phyloP scores from a whole-genome alignment of 1,140 invertebrate species.

The Drosophila nasuta region DNA sequence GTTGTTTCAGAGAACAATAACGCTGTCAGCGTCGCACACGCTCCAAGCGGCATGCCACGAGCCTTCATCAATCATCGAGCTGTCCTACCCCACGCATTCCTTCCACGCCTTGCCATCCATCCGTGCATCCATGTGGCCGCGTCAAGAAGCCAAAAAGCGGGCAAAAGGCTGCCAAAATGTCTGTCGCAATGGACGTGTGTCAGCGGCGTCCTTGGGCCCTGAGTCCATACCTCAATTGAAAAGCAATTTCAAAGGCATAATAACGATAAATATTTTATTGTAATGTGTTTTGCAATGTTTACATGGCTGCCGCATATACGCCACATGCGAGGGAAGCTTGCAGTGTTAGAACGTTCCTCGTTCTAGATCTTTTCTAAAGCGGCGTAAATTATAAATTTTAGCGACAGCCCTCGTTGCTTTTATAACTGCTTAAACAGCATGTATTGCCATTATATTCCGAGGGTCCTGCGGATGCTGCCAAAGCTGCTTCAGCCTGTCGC shows the following conservation, averaged over 20 bases:
- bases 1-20: slow-evolving; percentile 51
- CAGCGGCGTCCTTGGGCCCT: slow-evolving; percentile 30
- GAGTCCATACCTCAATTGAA: slow-evolving; percentile 76
- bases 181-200: slow-evolving; percentile 39
- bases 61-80: slow-evolving; percentile 71
- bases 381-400: background rate
- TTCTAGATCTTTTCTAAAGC: background rate
- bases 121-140: background rate
- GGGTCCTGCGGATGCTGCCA: slow-evolving; percentile 35
- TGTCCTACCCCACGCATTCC: slow-evolving; percentile 2
- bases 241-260: slow-evolving; percentile 77
- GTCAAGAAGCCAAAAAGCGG: slow-evolving; percentile 17
- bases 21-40: slow-evolving; percentile 55
- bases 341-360: background rate
- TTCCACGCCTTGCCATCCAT: too few relatives aligned
- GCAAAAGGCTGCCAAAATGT: slow-evolving; percentile 25
- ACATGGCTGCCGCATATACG: slow-evolving; percentile 64
- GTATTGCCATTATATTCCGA: slow-evolving; percentile 76
- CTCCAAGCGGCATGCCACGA: slow-evolving; percentile 15
- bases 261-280: slow-evolving; percentile 83
- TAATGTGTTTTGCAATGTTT: slow-evolving; percentile 80
- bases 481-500: slow-evolving; percentile 35
- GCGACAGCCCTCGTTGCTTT: slow-evolving; percentile 27
- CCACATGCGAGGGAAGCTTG: slow-evolving; percentile 39
- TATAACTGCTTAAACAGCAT: slow-evolving; percentile 70